Base-by-base conservation (phyloP, 2,113 vertebrate species). In the Vulpes ferrilata region DNA sequence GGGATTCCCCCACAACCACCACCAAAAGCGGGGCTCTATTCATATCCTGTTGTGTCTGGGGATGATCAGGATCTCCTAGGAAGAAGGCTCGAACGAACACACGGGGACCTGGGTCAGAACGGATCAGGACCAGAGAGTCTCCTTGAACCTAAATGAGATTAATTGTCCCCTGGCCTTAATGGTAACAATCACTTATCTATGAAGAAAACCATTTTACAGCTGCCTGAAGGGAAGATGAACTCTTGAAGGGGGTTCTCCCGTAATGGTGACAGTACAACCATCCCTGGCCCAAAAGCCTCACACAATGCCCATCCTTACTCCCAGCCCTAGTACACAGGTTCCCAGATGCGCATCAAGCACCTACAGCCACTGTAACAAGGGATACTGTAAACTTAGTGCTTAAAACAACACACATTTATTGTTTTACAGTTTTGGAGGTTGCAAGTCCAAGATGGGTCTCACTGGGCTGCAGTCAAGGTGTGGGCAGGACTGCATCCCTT, bases 41-140 rank as follows among this genome's bases (percentile, higher is more conserved):
- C 91, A 96, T 90, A 73, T 1, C 27, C 4, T 67, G 87, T 74
- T 74, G 96, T 67, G 25, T 69, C 27, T 20, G 17, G 13, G 71
- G 71, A 91, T 19, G 22, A 20, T 22, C 62, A 25, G 67, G 59
- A 85, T 4, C 2, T 57, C 78, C 35, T 2, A 13, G 16, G 4
- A n/a, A 64, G 64, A 22, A 51, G 35, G 59, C 10, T 55, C 59
- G 15, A 48, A 43, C 2, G 3, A 20, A 73, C 25, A 2, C 27
- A 0, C 0, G 11, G 62, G 25, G 55, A 32, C 30, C 13, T 0
- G 0, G 74, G 27, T 11, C 12, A 32, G 27, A 32, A 69, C 0
- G 3, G 17, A 43, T 30, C 17, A 3, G 38, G 35, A 59, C 8
- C 25, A 8, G 38, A 19, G 32, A 20, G 48, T 60, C 16, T 55